phyloP scores from a whole-genome alignment of 2,888 invertebrate genomes.

The Lacanobia oleracea region DNA sequence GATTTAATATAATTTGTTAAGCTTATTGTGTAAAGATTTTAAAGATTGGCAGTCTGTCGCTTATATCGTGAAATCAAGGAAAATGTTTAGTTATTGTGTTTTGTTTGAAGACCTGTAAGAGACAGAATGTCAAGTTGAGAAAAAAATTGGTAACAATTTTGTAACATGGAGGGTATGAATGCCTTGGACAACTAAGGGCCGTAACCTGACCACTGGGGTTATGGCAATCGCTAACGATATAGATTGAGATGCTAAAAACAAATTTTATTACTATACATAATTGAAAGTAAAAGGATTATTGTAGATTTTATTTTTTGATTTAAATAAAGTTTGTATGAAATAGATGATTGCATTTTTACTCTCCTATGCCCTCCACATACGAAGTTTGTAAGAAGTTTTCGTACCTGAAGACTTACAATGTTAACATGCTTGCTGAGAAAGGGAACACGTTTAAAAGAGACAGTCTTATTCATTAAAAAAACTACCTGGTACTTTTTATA shows the following conservation, averaged over 20 bases:
- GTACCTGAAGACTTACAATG: neutral
- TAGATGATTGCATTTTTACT: conserved; percentile 62
- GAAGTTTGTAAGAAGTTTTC: neutral
- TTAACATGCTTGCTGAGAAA: neutral
- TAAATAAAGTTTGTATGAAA: conserved; percentile 91
- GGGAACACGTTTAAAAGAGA: neutral
- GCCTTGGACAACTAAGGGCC: conserved; percentile 72
- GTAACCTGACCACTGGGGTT: conserved; percentile 57
- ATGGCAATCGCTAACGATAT: conserved; percentile 62
- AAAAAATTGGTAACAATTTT: conserved; percentile 64
- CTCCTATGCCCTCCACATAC: neutral
- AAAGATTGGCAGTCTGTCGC: conserved; percentile 76
- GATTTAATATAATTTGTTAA: conserved; percentile 90
- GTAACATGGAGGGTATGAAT: conserved; percentile 73
- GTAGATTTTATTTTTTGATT: conserved; percentile 91
- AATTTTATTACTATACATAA: conserved; percentile 85
- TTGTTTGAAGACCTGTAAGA: conserved; percentile 63
- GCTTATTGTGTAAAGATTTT: conserved; percentile 84
- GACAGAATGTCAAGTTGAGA: conserved; percentile 70
- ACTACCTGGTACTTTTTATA: too few species aligned
- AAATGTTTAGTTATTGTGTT: conserved; percentile 60
- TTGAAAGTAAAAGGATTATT: conserved; percentile 86
- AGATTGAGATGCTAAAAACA: conserved; percentile 82
- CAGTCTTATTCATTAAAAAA: too few species aligned
- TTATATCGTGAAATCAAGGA: conserved; percentile 70